Evolutionary conservation across 2,888 invertebrate species (phyloP).

Genomic region (Drosophila kuntzei): DNA sequence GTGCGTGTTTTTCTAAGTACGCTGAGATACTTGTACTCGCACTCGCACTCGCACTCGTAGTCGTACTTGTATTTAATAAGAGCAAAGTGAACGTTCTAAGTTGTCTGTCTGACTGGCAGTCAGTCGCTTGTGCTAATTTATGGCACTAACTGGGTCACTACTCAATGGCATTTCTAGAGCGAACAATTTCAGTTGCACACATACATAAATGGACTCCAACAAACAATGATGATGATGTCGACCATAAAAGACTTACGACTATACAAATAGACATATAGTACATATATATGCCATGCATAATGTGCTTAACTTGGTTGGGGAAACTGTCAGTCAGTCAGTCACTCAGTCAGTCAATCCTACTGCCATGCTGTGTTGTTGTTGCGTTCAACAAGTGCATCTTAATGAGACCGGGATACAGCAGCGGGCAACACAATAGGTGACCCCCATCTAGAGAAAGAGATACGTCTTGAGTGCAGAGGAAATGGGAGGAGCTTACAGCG

Average conservation of each 20-base stretch:
- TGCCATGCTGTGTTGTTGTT: conserved; percentile 33
- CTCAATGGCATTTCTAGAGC: conserved; percentile 68
- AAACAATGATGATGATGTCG: conserved; percentile 39
- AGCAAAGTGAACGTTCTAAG: conserved; percentile 47
- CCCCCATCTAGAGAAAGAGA: conserved; percentile 2
- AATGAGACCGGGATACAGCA: conserved; percentile 46
- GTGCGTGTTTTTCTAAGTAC: conserved; percentile 39
- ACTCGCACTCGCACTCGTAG: conserved; percentile 35
- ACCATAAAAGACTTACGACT: conserved; percentile 73
- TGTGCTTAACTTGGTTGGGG: conserved; percentile 62
- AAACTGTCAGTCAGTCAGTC: conserved; percentile 46
- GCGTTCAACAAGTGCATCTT: conserved; percentile 61
- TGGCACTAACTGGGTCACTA: conserved; percentile 70
- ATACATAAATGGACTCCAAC: conserved; percentile 13
- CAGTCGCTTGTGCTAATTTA: conserved; percentile 72
- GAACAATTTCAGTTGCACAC: conserved; percentile 50
- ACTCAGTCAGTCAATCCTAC: conserved; percentile 27
- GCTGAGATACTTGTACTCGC: conserved; percentile 33
- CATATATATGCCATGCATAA: conserved; percentile 57
- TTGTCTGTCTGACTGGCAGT: conserved; percentile 37
- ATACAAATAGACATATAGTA: conserved; percentile 21
- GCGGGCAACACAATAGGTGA: conserved; percentile 49
- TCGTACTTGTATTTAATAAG: conserved; percentile 58
- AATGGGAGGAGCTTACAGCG: conserved; percentile 47
- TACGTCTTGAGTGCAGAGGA: conserved; percentile 31